These are phyloP conservation scores for Ectobius pallidus DNA, from an alignment of 2,888 invertebrate species.

Conservation along the genomic window DNA sequence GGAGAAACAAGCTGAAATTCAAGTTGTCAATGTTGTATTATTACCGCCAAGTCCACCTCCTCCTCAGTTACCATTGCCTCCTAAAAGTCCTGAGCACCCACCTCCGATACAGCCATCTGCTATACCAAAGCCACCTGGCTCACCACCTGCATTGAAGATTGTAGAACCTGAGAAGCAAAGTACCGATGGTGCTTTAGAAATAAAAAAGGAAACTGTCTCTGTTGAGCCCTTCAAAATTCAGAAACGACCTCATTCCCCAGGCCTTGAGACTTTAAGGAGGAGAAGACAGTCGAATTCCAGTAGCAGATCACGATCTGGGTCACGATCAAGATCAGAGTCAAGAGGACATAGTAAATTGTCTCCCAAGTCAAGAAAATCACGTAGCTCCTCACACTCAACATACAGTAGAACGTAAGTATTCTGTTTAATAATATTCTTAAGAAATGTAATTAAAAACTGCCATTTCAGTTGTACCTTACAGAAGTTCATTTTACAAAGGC, in stretches of 20 bases:
- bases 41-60: slow-evolving; percentile 14
- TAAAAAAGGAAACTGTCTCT: slow-evolving; percentile 2
- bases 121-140: slow-evolving; percentile 40
- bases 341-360: slow-evolving; percentile 37
- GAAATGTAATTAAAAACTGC: not conserved
- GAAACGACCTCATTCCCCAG: slow-evolving; percentile 30
- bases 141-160: slow-evolving; percentile 32
- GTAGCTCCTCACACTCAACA: slow-evolving; percentile 60
- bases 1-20: slow-evolving; percentile 7
- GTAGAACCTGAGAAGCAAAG: slow-evolving; percentile 8
- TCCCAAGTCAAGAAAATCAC: slow-evolving; percentile 51
- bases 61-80: not conserved
- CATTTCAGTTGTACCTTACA: too few relatives aligned
- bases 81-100: slow-evolving; percentile 27
- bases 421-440: not conserved
- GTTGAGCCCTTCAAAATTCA: slow-evolving; percentile 1
- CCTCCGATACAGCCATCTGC: slow-evolving; percentile 27
- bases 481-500: not conserved
- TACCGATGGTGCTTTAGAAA: not conserved
- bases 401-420: slow-evolving; percentile 49
- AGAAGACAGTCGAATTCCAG: slow-evolving; percentile 35
- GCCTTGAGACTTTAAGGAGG: slow-evolving; percentile 14
- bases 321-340: slow-evolving; percentile 48
- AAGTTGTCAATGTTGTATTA: not conserved
- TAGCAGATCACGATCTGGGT: slow-evolving; percentile 46